Base-by-base conservation (phyloP, 2,888 invertebrate genomes). In the Spilosoma lubricipeda region DNA sequence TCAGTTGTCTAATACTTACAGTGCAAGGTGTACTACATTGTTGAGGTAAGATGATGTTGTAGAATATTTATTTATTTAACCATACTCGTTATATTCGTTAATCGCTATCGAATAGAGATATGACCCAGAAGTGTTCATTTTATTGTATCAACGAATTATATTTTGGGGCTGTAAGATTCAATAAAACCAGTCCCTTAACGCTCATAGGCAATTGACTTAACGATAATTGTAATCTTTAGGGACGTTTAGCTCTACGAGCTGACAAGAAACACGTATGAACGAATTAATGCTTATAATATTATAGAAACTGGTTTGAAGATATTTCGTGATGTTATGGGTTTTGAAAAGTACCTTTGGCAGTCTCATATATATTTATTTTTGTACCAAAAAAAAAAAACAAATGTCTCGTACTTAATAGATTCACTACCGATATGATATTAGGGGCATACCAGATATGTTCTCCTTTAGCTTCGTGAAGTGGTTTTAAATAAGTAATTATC, bases 191-290 rank as follows among this genome's bases (percentile, higher is more conserved):
- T 70, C 48, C 73, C 74, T 76, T 71, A 67, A 71, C 71, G 83
- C 67, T 77, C 76, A 80, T 77, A 78, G 73, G 30, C 83, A 80
- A 80, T 82, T 77, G 74, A 78, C 75, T 77, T 81, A 83, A 83
- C 81, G 85, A 79, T 83, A 77, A 83, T 79, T 74, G 75, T 52
- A 66, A 75, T 75, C 82, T 80, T 80, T 73, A 79, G 77, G 82
- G 75, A 74, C 73, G 73, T 77, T 83, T 76, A 65, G 36, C 65
- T 56, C 59, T 64, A 42, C 56, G 65, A 71, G 36, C 64, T 65
- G 65, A 7, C n/a, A 67, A 48, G 68, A 36, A 67, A 67, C 70
- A 74, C 67, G 74, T 71, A 52, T 64, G 33, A 33, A 67, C 67
- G 67, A 74, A 67, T 67, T 71, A 74, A 48, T 36, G 56, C 66